A percentile compares a stretch with the other conserved stretches of the same genome.
phyloP scores from a whole-genome alignment of 2,797 vertebrate species.

The Rhynchonycteris naso region DNA sequence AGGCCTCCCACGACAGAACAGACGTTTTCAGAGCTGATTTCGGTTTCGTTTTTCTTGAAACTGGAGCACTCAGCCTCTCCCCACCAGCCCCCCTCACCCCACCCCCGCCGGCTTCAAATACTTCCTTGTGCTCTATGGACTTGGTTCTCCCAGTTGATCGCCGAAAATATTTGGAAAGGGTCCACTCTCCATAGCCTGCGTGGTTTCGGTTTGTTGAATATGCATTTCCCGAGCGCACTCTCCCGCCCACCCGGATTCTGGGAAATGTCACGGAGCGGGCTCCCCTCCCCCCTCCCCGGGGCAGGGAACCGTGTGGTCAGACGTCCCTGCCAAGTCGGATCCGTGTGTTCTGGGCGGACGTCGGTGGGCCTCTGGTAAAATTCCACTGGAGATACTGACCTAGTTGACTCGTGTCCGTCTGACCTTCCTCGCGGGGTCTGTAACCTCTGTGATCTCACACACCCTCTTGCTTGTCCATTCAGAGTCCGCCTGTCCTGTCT shows the following conservation, averaged over 20 bases:
- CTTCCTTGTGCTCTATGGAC: neutral
- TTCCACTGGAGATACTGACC: accelerated
- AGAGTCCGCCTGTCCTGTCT: constrained; percentile 85
- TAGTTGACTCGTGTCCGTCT: accelerated
- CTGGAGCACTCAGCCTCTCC: neutral
- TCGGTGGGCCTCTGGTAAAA: neutral
- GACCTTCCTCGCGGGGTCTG: neutral
- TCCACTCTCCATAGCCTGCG: neutral
- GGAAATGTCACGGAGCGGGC: accelerated
- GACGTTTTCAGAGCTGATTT: neutral
- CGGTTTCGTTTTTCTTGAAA: neutral
- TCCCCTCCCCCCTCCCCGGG: accelerated
- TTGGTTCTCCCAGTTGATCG: neutral
- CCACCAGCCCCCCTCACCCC: neutral
- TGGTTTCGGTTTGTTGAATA: neutral
- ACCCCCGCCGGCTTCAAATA: neutral
- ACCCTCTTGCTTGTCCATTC: constrained; percentile 35
- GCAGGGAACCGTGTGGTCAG: neutral
- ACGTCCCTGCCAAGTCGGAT: neutral
- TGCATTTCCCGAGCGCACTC: neutral
- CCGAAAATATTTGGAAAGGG: neutral
- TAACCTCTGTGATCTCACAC: neutral
- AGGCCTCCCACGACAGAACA: neutral
- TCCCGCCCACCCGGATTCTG: neutral
- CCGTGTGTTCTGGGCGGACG: accelerated